Conservation (phyloP, 2,797 vertebrate species). For the Sebastes itinus region DNA sequence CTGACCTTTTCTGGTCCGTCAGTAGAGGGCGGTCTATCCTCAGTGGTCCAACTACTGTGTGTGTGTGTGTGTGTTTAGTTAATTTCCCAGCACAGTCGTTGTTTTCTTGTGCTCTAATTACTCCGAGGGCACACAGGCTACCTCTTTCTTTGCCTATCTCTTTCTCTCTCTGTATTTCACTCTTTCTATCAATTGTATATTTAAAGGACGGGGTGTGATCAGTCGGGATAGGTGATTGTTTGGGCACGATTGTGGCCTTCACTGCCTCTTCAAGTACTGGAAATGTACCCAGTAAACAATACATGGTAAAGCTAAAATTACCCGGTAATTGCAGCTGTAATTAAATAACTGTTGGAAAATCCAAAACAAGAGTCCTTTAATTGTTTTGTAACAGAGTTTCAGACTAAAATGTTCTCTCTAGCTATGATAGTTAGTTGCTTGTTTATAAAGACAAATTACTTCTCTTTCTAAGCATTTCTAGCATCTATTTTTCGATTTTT, state of each 20-base stretch:
- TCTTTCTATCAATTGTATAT: conserved; percentile 74
- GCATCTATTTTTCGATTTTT: not conserved
- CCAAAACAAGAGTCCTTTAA: not conserved
- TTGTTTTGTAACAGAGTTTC: not conserved
- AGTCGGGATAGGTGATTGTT: conserved; percentile 73
- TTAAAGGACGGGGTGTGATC: conserved; percentile 79
- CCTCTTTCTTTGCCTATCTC: conserved; percentile 29
- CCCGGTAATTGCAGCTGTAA: conserved; percentile 10
- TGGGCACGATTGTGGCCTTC: conserved; percentile 69
- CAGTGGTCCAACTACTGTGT: conserved; percentile 72
- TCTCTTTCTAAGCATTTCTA: not conserved
- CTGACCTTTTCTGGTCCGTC: conserved; percentile 67
- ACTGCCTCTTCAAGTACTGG: not conserved
- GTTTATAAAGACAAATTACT: not conserved
- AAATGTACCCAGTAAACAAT: conserved; percentile 29
- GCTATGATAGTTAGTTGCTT: not conserved
- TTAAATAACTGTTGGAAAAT: conserved; percentile 14
- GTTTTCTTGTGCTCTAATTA: conserved; percentile 87
- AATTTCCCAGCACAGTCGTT: conserved; percentile 70
- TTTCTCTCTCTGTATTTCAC: not conserved
- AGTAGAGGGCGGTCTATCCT: conserved; percentile 91
- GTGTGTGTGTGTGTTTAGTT: conserved; percentile 71
- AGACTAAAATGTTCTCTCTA: not conserved
- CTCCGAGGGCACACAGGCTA: conserved; percentile 67
- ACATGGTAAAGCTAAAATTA: not conserved